Evolutionary conservation across 1,140 invertebrate species (phyloP), one percentile per base, ranked within the genome.

Genomic region (Eupeodes corollae): DNA sequence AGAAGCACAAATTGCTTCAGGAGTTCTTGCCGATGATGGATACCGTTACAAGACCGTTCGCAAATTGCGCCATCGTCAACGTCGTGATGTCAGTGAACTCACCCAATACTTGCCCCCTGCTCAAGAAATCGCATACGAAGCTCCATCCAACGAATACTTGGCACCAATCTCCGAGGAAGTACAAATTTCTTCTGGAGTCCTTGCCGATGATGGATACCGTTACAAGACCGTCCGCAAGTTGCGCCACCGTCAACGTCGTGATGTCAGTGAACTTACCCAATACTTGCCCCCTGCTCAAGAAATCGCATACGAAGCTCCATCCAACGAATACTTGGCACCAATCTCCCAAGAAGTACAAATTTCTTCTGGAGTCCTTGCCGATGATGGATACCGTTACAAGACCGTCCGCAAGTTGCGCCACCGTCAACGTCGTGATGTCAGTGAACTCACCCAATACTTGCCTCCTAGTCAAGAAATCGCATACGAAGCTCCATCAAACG

Each of bases 341-440:
- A 12, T 15, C 5, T 5, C 12, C 5, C 34, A 3, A 35, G 34
- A 5, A 35, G 12, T n/a, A n/a, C n/a, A 8, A 33, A 13, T 13
- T 9, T 13, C 34, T 5, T 12, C 34, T 3, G 12, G 14, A n/a
- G 14, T 15, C 10, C 14, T 35, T 3, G 12, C 34, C 12, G 34
- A 35, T 35, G 34, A 35, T 35, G 34, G 34, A n/a, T 35, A 35
- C 34, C 34, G 34, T 35, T 35, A 35, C 34, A 35, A 35, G 16
- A 12, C 39, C 3, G 39, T 41, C 5, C 13, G 16, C 5, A 6
- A 15, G 5, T 41, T 15, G 5, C 39, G 39, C 12, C 12, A 5
- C 39, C 39, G 39, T 21, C 39, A 21, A 6, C 39, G 39, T 41
- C 39, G 39, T 41, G 39, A 41, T 41, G 39, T 41, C 19, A 14